Evolutionary conservation across 2,797 vertebrate species (phyloP), one percentile per base, ranked within the genome.

Genomic region (Diplodus sargus): DNA sequence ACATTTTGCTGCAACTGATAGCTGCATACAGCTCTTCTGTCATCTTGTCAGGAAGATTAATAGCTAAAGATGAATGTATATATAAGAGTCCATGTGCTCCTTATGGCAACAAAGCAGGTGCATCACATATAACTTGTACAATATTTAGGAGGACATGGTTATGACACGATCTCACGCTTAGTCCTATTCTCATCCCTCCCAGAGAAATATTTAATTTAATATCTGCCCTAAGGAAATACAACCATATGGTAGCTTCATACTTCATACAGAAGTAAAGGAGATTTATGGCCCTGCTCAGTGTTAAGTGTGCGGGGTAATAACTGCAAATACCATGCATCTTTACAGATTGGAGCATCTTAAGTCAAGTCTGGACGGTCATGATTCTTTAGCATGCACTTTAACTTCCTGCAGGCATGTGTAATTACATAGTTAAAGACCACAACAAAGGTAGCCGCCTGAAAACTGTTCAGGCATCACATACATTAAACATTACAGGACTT

Each of bases 381-480:
- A 22, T 61, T 76, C 52, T 15, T 15, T 39, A n/a, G 62, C 30
- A 47, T 70, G 47, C n/a, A 6, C 18, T 47, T 5, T 58, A 56
- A 69, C 12, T 56, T 17, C 43, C 13, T 43, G 16, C 71, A 61
- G 30, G 66, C n/a, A 1, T 39, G 20, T 54, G 53, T 53, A 22
- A 74, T 78, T 59, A 70, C 56, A 52, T 17, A 17, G 5, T 13
- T 39, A 25, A 34, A 25, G 51, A 52, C 6, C n/a, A 74, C 70
- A 69, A 15, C 4, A 58, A 69, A 63, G 34, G 34, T 9, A 2
- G 34, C 34, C 8, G 2, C 2, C 39, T 39, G 39, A 39, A 11
- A 39, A 11, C 39, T 39, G 9, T 39, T 39, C 39, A 10, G 39
- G 39, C 15, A 14, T 60, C 22, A 28, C 22, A 28, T 28, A 63